phyloP scores from a whole-genome alignment of 92 coral and sea anemone species.

The Palythoa caribaeorum region DNA sequence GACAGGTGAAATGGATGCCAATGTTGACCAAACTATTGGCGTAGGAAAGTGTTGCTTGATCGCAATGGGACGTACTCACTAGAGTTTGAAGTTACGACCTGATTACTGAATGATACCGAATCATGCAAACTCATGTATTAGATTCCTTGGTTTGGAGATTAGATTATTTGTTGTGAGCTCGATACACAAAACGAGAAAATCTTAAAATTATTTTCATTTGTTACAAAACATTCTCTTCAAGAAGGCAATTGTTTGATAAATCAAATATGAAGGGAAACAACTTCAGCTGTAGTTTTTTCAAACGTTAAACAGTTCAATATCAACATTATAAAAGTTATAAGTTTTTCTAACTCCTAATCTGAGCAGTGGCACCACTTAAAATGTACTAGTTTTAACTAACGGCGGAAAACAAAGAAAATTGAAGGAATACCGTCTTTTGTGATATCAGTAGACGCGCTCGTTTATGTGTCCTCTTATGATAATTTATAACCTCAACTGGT shows the following conservation, averaged over 20 bases:
- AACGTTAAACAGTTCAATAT: no score
- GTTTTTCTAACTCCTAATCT: no score
- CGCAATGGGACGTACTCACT: not conserved
- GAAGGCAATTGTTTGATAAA: no score
- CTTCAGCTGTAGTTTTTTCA: no score
- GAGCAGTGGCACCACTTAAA: not conserved
- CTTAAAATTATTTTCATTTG: no score
- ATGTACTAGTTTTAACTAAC: not conserved
- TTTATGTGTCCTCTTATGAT: not conserved
- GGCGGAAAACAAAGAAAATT: not conserved
- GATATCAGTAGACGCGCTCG: slow-evolving; percentile 4
- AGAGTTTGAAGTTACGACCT: not conserved
- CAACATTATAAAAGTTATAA: no score
- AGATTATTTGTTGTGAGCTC: not conserved
- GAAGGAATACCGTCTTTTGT: not conserved
- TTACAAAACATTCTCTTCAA: no score
- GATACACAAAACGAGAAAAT: not conserved
- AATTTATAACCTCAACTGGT: not conserved
- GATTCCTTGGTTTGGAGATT: not conserved
- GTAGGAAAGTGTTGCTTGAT: not conserved
- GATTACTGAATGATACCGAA: not conserved
- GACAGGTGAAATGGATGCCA: slow-evolving; percentile 14
- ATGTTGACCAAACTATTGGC: slow-evolving; percentile 3
- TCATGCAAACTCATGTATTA: not conserved
- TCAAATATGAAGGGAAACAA: no score